Conservation (phyloP, 2,113 vertebrate species). For the Genyomyrus donnyi region DNA sequence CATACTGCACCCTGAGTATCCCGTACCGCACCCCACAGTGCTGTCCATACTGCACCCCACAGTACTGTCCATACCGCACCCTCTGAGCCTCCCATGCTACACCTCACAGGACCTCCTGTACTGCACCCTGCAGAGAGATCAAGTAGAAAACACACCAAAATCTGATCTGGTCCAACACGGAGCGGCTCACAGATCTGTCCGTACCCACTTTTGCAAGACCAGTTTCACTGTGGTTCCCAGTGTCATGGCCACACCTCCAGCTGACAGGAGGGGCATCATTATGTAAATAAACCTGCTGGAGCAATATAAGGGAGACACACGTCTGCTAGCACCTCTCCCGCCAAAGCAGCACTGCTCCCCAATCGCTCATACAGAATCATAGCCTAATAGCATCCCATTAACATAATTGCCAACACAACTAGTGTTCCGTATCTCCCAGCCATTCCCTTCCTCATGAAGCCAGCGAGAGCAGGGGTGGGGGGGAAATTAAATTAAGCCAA, state of each 20-base stretch:
- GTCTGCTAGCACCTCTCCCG: conserved; percentile 85
- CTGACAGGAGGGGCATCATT: conserved; percentile 71
- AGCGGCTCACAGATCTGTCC: not conserved
- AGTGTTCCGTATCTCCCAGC: conserved; percentile 93
- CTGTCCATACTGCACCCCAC: no score
- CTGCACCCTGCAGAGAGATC: no score
- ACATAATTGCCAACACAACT: conserved; percentile 98
- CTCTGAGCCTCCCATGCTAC: no score
- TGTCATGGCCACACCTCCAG: conserved; percentile 57
- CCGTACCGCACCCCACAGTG: not conserved
- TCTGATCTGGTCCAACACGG: no score
- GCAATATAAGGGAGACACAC: conserved; percentile 86
- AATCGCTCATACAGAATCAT: conserved; percentile 98
- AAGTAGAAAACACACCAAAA: no score
- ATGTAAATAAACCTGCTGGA: conserved; percentile 84
- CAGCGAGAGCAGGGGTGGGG: conserved; percentile 53
- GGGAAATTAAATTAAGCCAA: conserved; percentile 56
- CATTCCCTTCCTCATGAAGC: conserved; percentile 83
- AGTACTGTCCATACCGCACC: no score
- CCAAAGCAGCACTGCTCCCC: conserved; percentile 86
- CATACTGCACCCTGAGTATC: no score
- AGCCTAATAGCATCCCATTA: conserved; percentile 99
- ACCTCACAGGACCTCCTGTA: no score
- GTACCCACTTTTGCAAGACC: not conserved
- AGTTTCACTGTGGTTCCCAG: conserved; percentile 32